Base-by-base conservation (phyloP, 2,797 vertebrate species). In the Phoxinus dragarum region DNA sequence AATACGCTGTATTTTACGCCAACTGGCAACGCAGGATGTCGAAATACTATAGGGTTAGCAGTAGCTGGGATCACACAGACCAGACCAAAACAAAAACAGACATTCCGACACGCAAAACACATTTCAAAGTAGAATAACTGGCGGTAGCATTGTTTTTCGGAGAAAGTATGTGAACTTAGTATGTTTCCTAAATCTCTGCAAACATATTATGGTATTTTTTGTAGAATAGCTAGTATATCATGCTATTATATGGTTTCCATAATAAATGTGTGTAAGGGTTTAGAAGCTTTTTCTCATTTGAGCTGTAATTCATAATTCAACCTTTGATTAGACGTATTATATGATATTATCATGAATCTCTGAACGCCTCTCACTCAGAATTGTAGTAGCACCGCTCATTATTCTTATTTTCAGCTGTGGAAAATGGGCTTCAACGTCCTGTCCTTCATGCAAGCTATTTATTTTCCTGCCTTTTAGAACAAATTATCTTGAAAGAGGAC, bases 401-500 rank as follows among this genome's bases (percentile, higher is more conserved):
- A 27, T 71, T 71, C 49, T 54, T 56, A 71, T 56, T 77, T 76
- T 77, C 44, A 68, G 64, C 23, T 82, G 80, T 54, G 80, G 52
- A 73, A 56, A 73, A 56, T 74, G 69, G 71, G 69, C 31, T 82
- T 82, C 40, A 64, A 14, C 44, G 5, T 72, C 27, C 16, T 83
- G 71, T 75, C 73, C 27, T 49, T 75, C 56, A 47, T 82, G 42
- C 61, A 19, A 64, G 69, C 49, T 27, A 54, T 47, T 47, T 75
- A 36, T 67, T 83, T 74, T 1, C 23, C 56, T 34, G 42, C 12
- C 12, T 36, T 82, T 47, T 83, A 75, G 31, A 76, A 75, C 73
- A 76, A 54, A 76, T 84, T 67, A 42, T 84, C 61, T 67, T 84
- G 44, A 68, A 84, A 76, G 82, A 84, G 16, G n/a, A 84, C 73